phyloP scores from a whole-genome alignment of 2,113 vertebrate genomes.

The Grammomys dolichurus region DNA sequence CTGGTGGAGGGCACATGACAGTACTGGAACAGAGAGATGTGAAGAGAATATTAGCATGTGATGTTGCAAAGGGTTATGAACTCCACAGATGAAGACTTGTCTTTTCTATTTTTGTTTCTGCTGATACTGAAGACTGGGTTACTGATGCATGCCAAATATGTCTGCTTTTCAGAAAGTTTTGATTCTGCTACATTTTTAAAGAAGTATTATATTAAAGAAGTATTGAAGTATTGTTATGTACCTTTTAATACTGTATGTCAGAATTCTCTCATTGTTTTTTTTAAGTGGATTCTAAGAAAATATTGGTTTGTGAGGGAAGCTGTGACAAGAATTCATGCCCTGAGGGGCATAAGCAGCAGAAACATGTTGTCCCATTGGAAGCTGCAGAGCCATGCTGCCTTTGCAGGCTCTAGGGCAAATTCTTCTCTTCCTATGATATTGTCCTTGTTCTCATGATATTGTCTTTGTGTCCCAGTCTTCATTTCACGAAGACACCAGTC shows the following conservation, averaged over 20 bases:
- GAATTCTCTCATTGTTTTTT: not conserved
- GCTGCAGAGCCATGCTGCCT: rapidly evolving
- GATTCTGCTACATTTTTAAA: not conserved
- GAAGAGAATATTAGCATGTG: not conserved
- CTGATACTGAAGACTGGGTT: not conserved
- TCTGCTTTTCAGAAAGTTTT: not conserved
- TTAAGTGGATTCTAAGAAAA: not conserved
- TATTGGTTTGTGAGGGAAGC: not conserved
- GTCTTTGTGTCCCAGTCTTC: not conserved
- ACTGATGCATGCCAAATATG: not conserved
- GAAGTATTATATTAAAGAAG: not conserved
- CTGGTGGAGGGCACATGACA: not conserved
- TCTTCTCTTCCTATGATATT: not conserved
- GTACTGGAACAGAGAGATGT: not conserved
- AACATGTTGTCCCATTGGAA: not conserved
- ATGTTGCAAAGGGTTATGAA: not conserved
- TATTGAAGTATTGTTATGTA: not conserved
- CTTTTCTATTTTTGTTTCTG: conserved; percentile 26
- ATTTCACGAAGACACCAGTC: not conserved
- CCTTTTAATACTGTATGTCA: not conserved
- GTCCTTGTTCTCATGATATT: not conserved
- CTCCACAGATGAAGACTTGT: not conserved
- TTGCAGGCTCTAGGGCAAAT: not conserved
- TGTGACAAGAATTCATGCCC: not conserved
- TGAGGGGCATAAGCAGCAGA: not conserved